Percentiles rank a stretch among this genome's conserved stretches.
These are phyloP conservation scores for Pycnomerus fuliginosus DNA, from an alignment of 2,888 invertebrate genomes.

Conservation along the genomic window DNA sequence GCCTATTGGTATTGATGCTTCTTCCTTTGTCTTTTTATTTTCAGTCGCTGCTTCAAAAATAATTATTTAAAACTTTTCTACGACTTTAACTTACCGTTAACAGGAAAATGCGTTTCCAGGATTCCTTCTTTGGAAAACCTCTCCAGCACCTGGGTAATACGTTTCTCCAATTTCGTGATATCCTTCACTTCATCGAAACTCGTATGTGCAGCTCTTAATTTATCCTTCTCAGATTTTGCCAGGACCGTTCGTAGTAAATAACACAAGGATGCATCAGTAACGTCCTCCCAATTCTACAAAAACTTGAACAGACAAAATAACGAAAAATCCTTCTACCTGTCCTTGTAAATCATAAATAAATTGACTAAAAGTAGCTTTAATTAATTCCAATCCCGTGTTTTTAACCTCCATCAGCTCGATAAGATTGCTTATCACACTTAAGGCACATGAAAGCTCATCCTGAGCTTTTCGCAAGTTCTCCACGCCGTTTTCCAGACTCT, in stretches of 20 bases:
- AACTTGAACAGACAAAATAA: no score
- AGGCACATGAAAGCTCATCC: slow-evolving; percentile 42
- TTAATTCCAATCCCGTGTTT: slow-evolving; percentile 32
- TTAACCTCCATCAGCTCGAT: slow-evolving; percentile 42
- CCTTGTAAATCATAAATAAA: slow-evolving; percentile 43
- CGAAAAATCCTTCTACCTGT: no score
- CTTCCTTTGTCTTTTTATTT: slow-evolving; percentile 6
- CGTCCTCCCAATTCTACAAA: slow-evolving; percentile 78
- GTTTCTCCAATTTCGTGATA: slow-evolving; percentile 47
- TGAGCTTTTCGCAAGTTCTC: slow-evolving; percentile 42
- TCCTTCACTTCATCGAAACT: slow-evolving; percentile 50
- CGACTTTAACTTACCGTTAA: no score
- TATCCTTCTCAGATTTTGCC: slow-evolving; percentile 66
- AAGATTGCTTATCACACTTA: slow-evolving; percentile 41
- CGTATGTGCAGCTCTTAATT: slow-evolving; percentile 58
- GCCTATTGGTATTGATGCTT: slow-evolving; percentile 40
- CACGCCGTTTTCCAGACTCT: slow-evolving; percentile 55
- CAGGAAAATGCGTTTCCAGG: slow-evolving; percentile 17
- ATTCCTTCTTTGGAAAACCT: slow-evolving; percentile 36
- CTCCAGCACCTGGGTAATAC: slow-evolving; percentile 48
- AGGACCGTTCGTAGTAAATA: slow-evolving; percentile 64
- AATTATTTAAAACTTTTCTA: no score
- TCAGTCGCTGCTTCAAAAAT: slow-evolving; percentile 1
- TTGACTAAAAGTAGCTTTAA: slow-evolving; percentile 41
- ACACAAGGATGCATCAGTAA: slow-evolving; percentile 65